Base-by-base conservation (phyloP, 2,888 invertebrate species). In the Noctua fimbriata region DNA sequence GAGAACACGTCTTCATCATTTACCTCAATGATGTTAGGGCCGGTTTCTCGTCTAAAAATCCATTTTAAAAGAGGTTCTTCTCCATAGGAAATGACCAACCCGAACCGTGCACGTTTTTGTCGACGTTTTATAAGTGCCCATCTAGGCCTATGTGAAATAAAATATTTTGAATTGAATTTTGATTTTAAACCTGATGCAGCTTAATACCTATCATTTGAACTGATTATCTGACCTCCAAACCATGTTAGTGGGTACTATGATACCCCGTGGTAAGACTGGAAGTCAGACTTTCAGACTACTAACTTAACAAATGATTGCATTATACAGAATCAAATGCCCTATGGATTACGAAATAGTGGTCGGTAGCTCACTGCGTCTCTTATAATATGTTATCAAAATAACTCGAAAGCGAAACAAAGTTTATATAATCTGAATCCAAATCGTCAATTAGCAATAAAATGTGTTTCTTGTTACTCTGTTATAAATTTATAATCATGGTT, bases 401-500 rank as follows among this genome's bases (percentile, higher is more conserved):
- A 32, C 49, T 67, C 41, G 16, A 67, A 73, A 49, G 47, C 81
- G 7, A 60, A 60, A 76, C 49, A 60, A 52, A 69, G 28, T 60
- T 16, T 44, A 52, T 82, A 74, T 74, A 52, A 82, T 80, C 75
- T 74, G n/a, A 24, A 82, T 73, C 32, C 49, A n/a, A 36, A 52
- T 69, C 44, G 28, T 79, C 79, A 65, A 65, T 81, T 55, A 73
- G 36, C 18, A 69, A 73, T 55, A 65, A 65, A 72, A 73, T 81
- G 16, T 65, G 36, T 36, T 47, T 65, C 52, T 65, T 65, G 44
- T 14, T 47, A 36, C 28, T 16, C 24, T 1, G 63, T 28, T 73
- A 28, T 47, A 47, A 55, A 41, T 41, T 41, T 41, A 41, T 41
- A 41, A 41, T 47, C 44, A 28, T 47, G 16, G 24, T 73, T 24